These are phyloP conservation scores for Eupithecia vulgata DNA, from an alignment of 2,888 invertebrate species.

Conservation along the genomic window DNA sequence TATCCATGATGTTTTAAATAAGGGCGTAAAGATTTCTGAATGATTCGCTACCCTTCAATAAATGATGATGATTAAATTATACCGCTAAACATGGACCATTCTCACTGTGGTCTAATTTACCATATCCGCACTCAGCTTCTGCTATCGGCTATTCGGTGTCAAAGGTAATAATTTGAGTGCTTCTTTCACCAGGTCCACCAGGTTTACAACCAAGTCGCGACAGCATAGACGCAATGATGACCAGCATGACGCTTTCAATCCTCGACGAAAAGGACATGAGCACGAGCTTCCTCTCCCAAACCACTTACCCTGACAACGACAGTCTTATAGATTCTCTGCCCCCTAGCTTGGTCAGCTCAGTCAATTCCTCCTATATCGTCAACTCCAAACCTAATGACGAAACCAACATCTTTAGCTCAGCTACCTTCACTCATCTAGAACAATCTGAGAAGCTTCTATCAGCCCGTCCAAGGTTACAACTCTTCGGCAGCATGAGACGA, in stretches of 20 bases:
- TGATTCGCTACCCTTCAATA: too few species aligned
- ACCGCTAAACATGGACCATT: too few species aligned
- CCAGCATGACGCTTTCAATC: constrained; percentile 80
- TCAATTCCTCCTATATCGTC: constrained; percentile 75
- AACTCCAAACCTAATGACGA: constrained; percentile 66
- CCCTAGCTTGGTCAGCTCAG: constrained; percentile 76
- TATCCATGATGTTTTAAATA: too few species aligned
- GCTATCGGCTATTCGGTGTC: not conserved
- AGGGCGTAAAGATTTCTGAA: too few species aligned
- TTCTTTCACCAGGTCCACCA: too few species aligned
- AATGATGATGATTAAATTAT: too few species aligned
- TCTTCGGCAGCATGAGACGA: constrained; percentile 69
- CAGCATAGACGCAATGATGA: constrained; percentile 78
- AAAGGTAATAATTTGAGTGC: not conserved
- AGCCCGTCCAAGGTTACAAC: constrained; percentile 65
- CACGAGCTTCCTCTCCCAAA: constrained; percentile 80
- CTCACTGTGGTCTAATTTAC: too few species aligned
- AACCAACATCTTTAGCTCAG: constrained; percentile 74
- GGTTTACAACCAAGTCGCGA: constrained; percentile 71
- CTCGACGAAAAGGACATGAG: constrained; percentile 82
- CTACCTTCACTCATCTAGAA: constrained; percentile 76
- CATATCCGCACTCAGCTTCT: too few species aligned
- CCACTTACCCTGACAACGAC: constrained; percentile 77
- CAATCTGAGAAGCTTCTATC: constrained; percentile 73
- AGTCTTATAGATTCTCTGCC: constrained; percentile 78